These are phyloP conservation scores for Cryptomyrus ogoouensis DNA, from an alignment of 2,113 vertebrate species.

Conservation along the genomic window DNA sequence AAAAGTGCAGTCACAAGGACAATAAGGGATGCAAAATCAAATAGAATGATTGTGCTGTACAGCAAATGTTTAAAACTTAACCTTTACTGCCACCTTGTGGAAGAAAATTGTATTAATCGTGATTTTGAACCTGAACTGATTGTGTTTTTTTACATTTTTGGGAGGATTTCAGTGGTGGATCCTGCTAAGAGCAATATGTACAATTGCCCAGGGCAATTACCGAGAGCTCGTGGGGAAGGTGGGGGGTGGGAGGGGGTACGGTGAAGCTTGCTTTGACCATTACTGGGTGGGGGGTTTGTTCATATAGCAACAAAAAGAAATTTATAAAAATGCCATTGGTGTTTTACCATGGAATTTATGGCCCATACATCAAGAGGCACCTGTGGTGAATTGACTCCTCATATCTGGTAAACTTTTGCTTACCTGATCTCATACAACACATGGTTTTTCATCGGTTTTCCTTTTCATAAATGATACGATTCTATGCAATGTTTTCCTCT, in stretches of 20 bases:
- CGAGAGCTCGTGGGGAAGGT: too few species aligned
- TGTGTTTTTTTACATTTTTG: not conserved
- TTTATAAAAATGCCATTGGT: not conserved
- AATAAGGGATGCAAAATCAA: not conserved
- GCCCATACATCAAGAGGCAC: not conserved
- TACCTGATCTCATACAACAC: not conserved
- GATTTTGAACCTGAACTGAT: not conserved
- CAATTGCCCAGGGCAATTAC: not conserved
- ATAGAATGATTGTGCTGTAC: not conserved
- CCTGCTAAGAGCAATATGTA: not conserved
- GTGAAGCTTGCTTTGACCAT: too few species aligned
- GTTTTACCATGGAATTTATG: not conserved
- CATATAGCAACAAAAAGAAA: not conserved
- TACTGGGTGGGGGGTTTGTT: too few species aligned
- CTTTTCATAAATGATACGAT: not conserved
- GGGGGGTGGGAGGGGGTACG: too few species aligned
- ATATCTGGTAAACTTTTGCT: not conserved
- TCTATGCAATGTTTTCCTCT: not conserved
- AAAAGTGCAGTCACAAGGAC: constrained; percentile 39
- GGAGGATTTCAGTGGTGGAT: not conserved
- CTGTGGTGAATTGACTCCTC: not conserved
- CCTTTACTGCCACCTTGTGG: constrained; percentile 48
- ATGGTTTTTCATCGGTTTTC: not conserved
- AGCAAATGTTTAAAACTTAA: not conserved
- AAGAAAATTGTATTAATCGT: not conserved